A percentile compares a stretch with the other conserved stretches of the same genome.
Conservation (phyloP, 2,797 vertebrate species). For the Sebastolobus altivelis region DNA sequence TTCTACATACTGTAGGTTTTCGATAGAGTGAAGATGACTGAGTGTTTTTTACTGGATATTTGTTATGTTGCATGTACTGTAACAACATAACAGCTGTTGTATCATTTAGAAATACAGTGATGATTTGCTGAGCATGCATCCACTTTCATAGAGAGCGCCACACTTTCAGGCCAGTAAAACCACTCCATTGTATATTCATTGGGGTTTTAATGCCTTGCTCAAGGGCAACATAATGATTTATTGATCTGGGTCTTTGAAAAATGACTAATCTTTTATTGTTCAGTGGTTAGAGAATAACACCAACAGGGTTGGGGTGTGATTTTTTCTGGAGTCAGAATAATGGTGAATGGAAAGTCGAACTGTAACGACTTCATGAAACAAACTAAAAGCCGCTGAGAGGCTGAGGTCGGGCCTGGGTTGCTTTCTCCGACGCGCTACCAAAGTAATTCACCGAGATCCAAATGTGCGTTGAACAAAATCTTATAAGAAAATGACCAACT, state of each 20-base stretch:
- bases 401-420: no score
- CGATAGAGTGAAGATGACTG: neutral
- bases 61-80: neutral
- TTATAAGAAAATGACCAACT: no score
- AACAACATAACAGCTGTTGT: constrained; percentile 14
- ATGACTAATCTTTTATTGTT: no score
- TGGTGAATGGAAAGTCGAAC: no score
- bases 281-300: neutral
- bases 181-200: neutral
- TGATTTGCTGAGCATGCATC: constrained; percentile 20
- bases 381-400: no score
- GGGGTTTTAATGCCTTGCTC: neutral
- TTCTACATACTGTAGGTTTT: neutral
- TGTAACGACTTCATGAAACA: no score
- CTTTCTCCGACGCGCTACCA: no score
- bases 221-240: neutral
- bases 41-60: constrained; percentile 3
- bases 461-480: no score
- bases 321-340: neutral
- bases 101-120: neutral
- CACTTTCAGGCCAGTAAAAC: neutral
- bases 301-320: neutral
- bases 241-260: no score
- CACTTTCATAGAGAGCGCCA: neutral
- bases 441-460: no score